Conservation (phyloP, 2,797 vertebrate species). For the Cyclura pinguis region DNA sequence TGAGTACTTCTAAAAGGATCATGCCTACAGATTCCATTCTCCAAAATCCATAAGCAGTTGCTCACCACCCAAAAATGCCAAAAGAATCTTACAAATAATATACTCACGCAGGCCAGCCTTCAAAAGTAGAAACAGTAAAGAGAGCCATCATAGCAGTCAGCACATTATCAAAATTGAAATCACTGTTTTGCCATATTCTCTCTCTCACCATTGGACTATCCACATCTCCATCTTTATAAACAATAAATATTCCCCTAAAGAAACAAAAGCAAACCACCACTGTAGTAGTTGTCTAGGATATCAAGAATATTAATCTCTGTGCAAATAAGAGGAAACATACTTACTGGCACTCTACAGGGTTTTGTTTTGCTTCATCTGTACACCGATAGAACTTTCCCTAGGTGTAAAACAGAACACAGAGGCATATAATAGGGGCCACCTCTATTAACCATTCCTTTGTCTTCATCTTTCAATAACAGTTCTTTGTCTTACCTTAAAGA, state of each 20-base stretch:
- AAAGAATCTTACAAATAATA: neutral
- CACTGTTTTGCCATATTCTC: constrained; percentile 95
- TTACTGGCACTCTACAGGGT: constrained; percentile 94
- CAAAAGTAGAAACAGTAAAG: constrained; percentile 98
- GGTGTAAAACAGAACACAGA: constrained; percentile 62
- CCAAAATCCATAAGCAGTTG: neutral
- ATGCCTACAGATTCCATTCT: neutral
- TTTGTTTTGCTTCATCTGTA: constrained; percentile 95
- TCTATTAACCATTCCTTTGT: neutral
- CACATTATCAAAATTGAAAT: constrained; percentile 99
- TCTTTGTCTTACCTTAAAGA: constrained; percentile 91
- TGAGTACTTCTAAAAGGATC: neutral
- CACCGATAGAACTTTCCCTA: constrained; percentile 99
- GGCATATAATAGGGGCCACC: constrained; percentile 34
- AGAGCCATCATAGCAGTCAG: constrained; percentile 99
- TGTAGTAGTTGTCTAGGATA: neutral
- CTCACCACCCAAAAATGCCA: neutral
- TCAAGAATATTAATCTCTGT: neutral
- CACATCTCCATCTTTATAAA: constrained; percentile 97
- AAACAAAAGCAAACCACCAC: constrained; percentile 40
- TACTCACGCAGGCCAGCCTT: constrained; percentile 99
- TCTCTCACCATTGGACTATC: constrained; percentile 93
- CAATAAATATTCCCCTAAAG: constrained; percentile 92
- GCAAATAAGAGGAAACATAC: constrained; percentile 61
- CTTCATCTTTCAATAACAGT: neutral